Percentiles rank a stretch among this genome's conserved stretches.
Evolutionary conservation across 2,797 vertebrate genomes (phyloP).

Genomic region (Mus caroli): DNA sequence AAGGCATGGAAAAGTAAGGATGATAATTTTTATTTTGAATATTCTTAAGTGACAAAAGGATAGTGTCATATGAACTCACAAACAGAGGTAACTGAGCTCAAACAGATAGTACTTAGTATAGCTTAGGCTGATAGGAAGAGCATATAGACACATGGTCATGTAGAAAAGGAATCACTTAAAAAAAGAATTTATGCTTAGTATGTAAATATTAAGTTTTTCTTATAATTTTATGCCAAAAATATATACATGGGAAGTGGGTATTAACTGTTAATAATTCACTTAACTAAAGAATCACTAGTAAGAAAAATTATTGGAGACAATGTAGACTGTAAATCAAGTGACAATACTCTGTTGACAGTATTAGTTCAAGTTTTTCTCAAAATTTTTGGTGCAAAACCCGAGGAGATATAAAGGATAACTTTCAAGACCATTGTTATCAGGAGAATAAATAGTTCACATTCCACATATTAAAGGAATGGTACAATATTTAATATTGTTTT

Average conservation of each 20-base stretch:
- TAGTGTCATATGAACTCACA: background rate
- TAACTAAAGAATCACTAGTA: background rate
- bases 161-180: background rate
- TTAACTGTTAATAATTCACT: background rate
- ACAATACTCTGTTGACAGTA: background rate
- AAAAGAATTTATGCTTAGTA: background rate
- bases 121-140: background rate
- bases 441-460: background rate
- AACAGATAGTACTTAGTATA: background rate
- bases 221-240: background rate
- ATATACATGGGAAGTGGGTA: background rate
- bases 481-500: background rate
- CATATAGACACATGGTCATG: background rate
- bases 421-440: background rate
- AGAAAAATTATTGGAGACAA: background rate
- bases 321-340: background rate
- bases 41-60: background rate
- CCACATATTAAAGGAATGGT: background rate
- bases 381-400: background rate
- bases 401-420: background rate
- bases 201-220: background rate
- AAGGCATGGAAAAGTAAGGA: background rate
- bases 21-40: background rate
- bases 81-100: rapidly evolving
- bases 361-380: background rate